Evolutionary conservation across 2,113 vertebrate genomes (phyloP).

Genomic region (Clarias macrocephalus): DNA sequence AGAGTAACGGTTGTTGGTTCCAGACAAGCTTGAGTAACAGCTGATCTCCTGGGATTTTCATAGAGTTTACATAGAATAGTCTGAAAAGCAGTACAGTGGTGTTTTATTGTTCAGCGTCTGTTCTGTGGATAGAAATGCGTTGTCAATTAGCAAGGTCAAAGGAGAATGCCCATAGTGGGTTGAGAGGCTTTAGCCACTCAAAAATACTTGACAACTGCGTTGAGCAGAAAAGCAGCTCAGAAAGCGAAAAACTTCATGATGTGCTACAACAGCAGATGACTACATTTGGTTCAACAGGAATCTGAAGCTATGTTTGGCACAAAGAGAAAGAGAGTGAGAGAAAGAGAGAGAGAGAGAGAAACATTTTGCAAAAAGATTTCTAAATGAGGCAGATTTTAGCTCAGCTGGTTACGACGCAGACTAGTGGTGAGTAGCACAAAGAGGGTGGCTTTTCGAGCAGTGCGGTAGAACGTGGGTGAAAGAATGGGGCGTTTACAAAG

Average conservation of each 20-base stretch:
- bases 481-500: neutral
- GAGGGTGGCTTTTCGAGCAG: neutral
- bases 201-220: neutral
- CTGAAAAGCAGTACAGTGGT: neutral
- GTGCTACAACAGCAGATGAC: neutral
- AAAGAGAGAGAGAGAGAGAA: neutral
- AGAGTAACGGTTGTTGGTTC: neutral
- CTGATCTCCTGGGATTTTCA: neutral
- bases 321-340: neutral
- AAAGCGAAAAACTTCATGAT: neutral
- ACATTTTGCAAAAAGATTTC: neutral
- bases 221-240: neutral
- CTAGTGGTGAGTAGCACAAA: neutral
- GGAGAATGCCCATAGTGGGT: neutral
- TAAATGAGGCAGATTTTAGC: slow-evolving; percentile 25
- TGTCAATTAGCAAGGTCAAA: neutral
- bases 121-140: neutral
- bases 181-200: neutral
- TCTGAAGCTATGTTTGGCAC: neutral
- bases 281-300: neutral
- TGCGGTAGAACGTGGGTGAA: neutral
- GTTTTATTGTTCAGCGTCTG: no score
- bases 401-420: neutral
- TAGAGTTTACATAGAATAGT: neutral
- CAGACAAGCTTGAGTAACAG: neutral